These are phyloP conservation scores for Chloroceryle amazona DNA, from an alignment of 2,797 vertebrate species.

Conservation along the genomic window DNA sequence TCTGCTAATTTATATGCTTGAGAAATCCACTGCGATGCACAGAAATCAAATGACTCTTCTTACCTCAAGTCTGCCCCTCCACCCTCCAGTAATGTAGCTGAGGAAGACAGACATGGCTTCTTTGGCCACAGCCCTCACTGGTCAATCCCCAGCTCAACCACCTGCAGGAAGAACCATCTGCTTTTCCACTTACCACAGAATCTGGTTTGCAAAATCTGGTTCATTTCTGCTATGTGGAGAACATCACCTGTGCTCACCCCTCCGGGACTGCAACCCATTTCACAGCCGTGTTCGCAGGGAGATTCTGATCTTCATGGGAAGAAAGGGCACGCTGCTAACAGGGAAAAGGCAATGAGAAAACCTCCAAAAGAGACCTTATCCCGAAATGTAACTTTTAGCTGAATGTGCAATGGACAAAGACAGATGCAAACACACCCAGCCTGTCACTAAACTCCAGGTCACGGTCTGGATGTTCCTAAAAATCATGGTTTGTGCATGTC, in stretches of 20 bases:
- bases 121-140: not conserved
- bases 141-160: not conserved
- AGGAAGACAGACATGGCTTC: not conserved
- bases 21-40: not conserved
- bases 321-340: not conserved
- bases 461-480: not conserved
- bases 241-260: no score
- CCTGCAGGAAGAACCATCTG: not conserved
- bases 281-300: not conserved
- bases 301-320: not conserved
- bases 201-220: not conserved
- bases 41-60: not conserved
- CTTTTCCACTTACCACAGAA: not conserved
- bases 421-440: not conserved
- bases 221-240: not conserved
- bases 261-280: not conserved
- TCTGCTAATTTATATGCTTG: not conserved
- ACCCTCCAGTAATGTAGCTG: accelerated
- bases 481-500: not conserved
- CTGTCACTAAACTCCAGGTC: not conserved
- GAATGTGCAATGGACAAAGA: accelerated
- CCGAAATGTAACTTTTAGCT: not conserved
- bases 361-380: not conserved
- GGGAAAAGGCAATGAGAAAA: not conserved
- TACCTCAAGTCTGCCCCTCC: not conserved